A percentile compares a stretch with the other conserved stretches of the same genome.
These are phyloP conservation scores for Pogonognathellus flavescens DNA, from an alignment of 1,140 invertebrate species.

Conservation along the genomic window DNA sequence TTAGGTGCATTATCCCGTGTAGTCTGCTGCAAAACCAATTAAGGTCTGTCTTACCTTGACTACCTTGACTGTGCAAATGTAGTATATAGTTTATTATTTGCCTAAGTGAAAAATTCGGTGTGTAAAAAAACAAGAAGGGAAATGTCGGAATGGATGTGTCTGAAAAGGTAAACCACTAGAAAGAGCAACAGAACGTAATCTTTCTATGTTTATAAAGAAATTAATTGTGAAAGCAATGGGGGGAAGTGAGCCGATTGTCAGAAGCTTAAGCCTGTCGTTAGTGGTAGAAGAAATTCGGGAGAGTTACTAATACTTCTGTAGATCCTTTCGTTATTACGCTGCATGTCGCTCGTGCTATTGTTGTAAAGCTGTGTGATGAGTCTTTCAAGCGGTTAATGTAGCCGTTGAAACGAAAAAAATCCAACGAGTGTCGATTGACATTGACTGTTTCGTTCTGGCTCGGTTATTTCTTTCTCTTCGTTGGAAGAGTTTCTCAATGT, in stretches of 20 bases:
- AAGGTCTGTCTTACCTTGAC: background rate
- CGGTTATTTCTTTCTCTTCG: background rate
- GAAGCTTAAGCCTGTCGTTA: constrained; percentile 21
- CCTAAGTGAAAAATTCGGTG: too few relatives aligned
- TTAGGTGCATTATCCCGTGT: background rate
- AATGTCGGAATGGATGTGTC: too few relatives aligned
- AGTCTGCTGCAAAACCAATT: background rate
- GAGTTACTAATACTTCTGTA: background rate
- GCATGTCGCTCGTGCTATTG: background rate
- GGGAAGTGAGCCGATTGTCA: constrained; percentile 18
- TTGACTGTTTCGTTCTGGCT: constrained; percentile 24
- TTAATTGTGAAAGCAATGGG: constrained; percentile 29
- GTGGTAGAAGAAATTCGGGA: background rate
- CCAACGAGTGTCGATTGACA: background rate
- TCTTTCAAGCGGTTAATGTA: constrained; percentile 19
- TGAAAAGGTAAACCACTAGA: background rate
- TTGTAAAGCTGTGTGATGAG: constrained; percentile 16
- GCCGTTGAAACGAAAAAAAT: constrained; percentile 26
- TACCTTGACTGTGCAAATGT: too few relatives aligned
- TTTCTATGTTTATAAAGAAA: constrained; percentile 3
- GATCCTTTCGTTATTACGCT: background rate
- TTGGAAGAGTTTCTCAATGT: background rate
- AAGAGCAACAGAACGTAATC: background rate
- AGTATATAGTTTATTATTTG: too few relatives aligned
- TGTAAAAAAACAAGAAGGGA: too few relatives aligned